Percentiles rank a stretch among this genome's conserved stretches.
Conservation (phyloP, 2,888 invertebrate genomes). For the Microplitis manilae region DNA sequence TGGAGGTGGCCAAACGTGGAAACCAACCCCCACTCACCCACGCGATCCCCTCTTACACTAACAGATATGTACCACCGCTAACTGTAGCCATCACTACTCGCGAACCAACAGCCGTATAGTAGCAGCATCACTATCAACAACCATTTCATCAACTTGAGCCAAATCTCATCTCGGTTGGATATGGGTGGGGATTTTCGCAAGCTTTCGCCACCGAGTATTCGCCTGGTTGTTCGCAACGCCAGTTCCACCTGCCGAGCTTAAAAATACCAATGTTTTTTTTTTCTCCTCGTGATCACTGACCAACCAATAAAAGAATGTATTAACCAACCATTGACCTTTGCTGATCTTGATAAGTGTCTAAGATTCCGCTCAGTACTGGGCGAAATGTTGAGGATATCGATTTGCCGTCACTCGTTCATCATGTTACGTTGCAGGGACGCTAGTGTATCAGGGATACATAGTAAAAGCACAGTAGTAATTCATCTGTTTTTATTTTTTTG, state of each 20-base stretch:
- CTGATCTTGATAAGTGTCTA: neutral
- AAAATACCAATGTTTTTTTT: slow-evolving; percentile 4
- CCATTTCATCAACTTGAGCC: too few relatives aligned
- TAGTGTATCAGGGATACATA: slow-evolving; percentile 66
- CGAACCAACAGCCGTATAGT: slow-evolving; percentile 4
- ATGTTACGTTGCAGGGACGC: slow-evolving; percentile 70
- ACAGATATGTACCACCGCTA: neutral
- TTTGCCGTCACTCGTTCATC: slow-evolving; percentile 70
- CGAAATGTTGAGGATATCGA: slow-evolving; percentile 58
- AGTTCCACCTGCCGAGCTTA: slow-evolving; percentile 57
- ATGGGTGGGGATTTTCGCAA: slow-evolving; percentile 46
- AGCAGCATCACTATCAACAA: slow-evolving; percentile 1
- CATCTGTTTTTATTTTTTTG: slow-evolving; percentile 23
- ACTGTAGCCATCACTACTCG: neutral
- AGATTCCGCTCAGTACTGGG: neutral
- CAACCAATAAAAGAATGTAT: neutral
- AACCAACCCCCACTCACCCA: slow-evolving; percentile 60
- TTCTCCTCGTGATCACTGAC: neutral
- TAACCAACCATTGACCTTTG: too few relatives aligned
- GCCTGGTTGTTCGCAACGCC: slow-evolving; percentile 58
- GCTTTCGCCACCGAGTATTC: slow-evolving; percentile 59
- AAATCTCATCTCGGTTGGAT: neutral
- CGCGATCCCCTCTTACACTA: slow-evolving; percentile 53
- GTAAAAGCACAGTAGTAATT: slow-evolving; percentile 36
- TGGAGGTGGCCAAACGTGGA: slow-evolving; percentile 65